Base-by-base conservation (phyloP, 2,888 invertebrate species). In the Calliphora vomitoria region DNA sequence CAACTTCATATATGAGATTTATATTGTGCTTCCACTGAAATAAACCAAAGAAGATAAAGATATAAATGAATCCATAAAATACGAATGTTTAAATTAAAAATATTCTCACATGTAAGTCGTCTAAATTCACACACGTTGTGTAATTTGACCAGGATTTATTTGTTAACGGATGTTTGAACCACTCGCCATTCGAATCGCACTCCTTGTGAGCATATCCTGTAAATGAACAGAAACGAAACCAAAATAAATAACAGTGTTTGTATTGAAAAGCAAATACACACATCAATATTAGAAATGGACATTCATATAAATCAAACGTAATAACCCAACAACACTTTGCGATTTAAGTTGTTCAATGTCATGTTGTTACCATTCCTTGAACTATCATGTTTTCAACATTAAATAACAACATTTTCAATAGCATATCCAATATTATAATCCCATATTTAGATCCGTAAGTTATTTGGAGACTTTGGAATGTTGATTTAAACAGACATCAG, bases 71-170 rank as follows among this genome's bases (percentile, higher is more conserved):
- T 4, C 25, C 5, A 11, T 50, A 13, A 6, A 50, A 20, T 58
- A 13, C 5, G 1, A 6, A 25, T 11, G 15, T 15, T 69, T 0
- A 20, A 55, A 62, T 20, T 8, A 11, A 4, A 44, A 44, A 41
- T 83, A 53, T 88, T 93, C 95, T 95, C 93, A 97, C 97, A 91
- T 94, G 94, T 69, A 96, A 94, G 91, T 96, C 96, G 55, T 95
- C 96, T 60, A 95, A 90, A 92, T 97, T 96, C 86, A 98, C 95
- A 94, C 98, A 98, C 62, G 96, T 97, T 76, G 98, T 98, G 94
- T 98, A 98, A 94, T 98, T 98, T 90, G 98, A 97, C 98, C 98
- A 98, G 35, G 96, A 95, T 90, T 95, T 95, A 91, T 96, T 96
- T 72, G 96, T 96, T 85, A 94, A 95, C 11, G 97, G 97, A 94